Conservation (phyloP, 2,113 vertebrate species). For the Erpornis zantholeuca region DNA sequence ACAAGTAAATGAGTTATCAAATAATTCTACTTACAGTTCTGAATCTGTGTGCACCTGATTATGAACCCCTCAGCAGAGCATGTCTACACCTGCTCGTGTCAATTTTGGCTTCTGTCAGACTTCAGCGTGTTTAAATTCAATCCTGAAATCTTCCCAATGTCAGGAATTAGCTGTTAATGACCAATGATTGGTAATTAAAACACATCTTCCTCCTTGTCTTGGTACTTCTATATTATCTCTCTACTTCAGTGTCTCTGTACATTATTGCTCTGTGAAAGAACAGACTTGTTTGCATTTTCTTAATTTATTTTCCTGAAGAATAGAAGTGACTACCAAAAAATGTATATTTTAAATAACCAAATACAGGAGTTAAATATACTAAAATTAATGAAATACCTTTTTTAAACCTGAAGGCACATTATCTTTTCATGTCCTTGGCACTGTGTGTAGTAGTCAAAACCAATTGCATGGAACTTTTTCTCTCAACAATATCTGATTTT, state of each 20-base stretch:
- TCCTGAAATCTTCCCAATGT: neutral
- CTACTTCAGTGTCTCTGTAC: neutral
- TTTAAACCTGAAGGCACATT: neutral
- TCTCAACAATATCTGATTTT: neutral
- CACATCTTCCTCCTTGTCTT: neutral
- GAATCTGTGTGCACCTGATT: neutral
- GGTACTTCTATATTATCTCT: neutral
- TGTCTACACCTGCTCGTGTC: neutral
- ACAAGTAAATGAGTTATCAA: neutral
- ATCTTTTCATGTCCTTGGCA: neutral
- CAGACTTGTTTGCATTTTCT: neutral
- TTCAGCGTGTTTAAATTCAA: neutral
- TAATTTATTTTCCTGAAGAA: neutral
- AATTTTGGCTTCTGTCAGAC: neutral
- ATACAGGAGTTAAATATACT: neutral
- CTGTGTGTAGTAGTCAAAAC: neutral
- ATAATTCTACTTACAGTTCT: neutral
- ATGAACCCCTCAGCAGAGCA: neutral
- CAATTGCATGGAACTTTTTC: neutral
- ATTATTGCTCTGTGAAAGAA: neutral
- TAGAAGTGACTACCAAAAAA: neutral
- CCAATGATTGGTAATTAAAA: neutral
- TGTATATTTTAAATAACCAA: neutral
- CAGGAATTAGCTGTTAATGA: neutral
- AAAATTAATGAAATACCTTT: neutral